These are phyloP conservation scores for Archilochus colubris DNA, from an alignment of 2,113 vertebrate genomes.

Conservation along the genomic window DNA sequence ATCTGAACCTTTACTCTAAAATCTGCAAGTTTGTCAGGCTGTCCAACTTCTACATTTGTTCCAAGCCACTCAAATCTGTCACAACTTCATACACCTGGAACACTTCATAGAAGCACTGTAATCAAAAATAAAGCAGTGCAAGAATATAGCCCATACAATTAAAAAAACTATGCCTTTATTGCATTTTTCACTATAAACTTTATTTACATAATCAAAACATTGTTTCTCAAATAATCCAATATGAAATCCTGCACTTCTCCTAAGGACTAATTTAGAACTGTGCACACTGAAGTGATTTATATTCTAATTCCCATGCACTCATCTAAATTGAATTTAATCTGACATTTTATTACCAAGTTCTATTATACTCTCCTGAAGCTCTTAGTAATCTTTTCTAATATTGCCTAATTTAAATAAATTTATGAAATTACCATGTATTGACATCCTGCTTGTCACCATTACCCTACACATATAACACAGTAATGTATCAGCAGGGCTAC, in stretches of 20 bases:
- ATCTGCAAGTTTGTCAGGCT: background rate
- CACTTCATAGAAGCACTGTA: background rate
- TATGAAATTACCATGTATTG: background rate
- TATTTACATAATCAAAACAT: background rate
- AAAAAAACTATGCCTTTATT: background rate
- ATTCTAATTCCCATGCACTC: slow-evolving; percentile 28
- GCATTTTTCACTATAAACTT: background rate
- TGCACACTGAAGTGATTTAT: background rate
- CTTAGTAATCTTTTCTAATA: slow-evolving; percentile 16
- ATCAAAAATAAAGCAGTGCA: background rate
- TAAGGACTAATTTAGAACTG: slow-evolving; percentile 9
- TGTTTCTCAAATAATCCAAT: slow-evolving; percentile 1
- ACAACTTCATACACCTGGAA: background rate
- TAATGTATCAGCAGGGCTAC: background rate
- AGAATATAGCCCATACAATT: background rate
- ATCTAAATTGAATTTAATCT: slow-evolving; percentile 61
- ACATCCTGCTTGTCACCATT: background rate
- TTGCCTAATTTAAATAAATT: slow-evolving; percentile 15
- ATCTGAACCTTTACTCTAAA: background rate
- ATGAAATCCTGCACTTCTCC: background rate
- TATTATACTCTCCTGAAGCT: slow-evolving; percentile 20
- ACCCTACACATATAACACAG: background rate
- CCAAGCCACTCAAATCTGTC: background rate
- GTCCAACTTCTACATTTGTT: background rate
- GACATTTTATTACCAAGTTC: slow-evolving; percentile 46